Evolutionary conservation across 2,888 invertebrate species (phyloP).

Genomic region (Cotesia congregata): DNA sequence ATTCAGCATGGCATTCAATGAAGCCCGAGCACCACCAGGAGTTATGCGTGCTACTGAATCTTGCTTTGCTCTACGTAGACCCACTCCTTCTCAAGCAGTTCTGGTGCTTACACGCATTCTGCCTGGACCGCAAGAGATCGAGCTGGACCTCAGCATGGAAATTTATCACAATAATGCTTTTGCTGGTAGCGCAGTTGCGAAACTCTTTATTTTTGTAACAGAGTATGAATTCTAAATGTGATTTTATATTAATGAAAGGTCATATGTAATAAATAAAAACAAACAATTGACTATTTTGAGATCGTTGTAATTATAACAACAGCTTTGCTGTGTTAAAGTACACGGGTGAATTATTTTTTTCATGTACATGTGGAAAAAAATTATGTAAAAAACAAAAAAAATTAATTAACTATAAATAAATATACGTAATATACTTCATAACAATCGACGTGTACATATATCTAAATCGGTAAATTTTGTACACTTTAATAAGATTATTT

Average conservation of each 20-base stretch:
- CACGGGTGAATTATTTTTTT: conserved; percentile 5
- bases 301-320: conserved; percentile 35
- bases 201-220: conserved; percentile 88
- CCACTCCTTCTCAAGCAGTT: conserved; percentile 78
- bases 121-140: conserved; percentile 91
- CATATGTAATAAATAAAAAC: conserved; percentile 15
- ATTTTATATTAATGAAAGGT: conserved; percentile 11
- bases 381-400: conserved; percentile 11
- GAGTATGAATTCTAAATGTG: conserved; percentile 80
- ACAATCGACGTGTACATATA: conserved; percentile 27
- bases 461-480: neutral
- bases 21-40: conserved; percentile 77
- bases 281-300: conserved; percentile 28
- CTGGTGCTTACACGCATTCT: conserved; percentile 82
- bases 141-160: conserved; percentile 89
- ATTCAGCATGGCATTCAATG: conserved; percentile 81
- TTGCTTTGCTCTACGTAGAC: conserved; percentile 73
- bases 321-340: conserved; percentile 24
- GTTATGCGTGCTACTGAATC: conserved; percentile 73
- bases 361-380: conserved; percentile 15
- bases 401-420: conserved; percentile 10
- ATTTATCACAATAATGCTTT: conserved; percentile 81
- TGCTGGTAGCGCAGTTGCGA: conserved; percentile 87
- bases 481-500: conserved; percentile 7
- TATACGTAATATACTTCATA: conserved; percentile 22